These are phyloP conservation scores for Agapornis roseicollis DNA, from an alignment of 2,113 vertebrate genomes.

Conservation along the genomic window DNA sequence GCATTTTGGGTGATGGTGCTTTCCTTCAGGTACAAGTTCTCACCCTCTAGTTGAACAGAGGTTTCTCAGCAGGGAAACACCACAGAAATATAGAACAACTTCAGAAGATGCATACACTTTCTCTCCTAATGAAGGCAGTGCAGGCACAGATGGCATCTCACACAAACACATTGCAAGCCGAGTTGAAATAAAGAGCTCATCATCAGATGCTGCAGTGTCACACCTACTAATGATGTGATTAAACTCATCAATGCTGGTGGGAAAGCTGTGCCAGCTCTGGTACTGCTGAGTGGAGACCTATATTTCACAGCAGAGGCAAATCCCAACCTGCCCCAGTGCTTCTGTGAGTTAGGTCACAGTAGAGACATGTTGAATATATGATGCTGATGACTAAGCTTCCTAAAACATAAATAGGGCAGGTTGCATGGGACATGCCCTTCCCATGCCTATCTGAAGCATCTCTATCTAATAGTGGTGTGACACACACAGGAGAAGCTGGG, in stretches of 20 bases:
- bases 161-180: background rate
- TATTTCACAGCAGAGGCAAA: background rate
- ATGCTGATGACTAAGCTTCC: background rate
- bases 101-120: background rate
- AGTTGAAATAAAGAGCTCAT: slow-evolving; percentile 54
- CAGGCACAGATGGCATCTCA: slow-evolving; percentile 50
- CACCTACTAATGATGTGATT: slow-evolving; percentile 62
- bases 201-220: slow-evolving; percentile 25
- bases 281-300: background rate
- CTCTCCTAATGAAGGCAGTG: slow-evolving; percentile 28
- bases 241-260: slow-evolving; percentile 30
- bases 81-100: background rate
- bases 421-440: background rate
- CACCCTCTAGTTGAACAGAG: background rate
- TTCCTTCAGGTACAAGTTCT: background rate
- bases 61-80: slow-evolving; percentile 29
- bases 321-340: rapidly evolving
- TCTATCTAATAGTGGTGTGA: background rate
- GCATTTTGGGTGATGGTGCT: background rate
- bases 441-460: background rate
- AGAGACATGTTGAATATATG: rapidly evolving
- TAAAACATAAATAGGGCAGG: background rate
- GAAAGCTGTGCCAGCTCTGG: slow-evolving; percentile 7
- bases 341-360: background rate
- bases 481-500: background rate